A percentile compares a stretch with the other conserved stretches of the same genome.
Conservation (phyloP, 1,140 invertebrate genomes). For the Drosophila tsacasi region DNA sequence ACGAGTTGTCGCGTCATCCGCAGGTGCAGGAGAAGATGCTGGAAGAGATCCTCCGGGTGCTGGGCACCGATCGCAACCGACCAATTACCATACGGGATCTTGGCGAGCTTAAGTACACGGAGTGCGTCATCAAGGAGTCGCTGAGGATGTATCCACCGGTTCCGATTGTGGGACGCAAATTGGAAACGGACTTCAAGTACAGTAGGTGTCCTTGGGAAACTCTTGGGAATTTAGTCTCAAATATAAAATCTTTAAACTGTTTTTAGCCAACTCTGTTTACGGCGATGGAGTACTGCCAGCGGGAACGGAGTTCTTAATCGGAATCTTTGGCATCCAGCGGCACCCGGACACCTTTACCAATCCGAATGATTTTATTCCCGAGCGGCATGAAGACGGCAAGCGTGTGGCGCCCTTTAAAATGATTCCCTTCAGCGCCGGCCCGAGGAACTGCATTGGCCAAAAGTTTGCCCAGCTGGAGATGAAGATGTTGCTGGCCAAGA, state of each 20-base stretch:
- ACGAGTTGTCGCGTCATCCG: constrained; percentile 59
- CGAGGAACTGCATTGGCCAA: constrained; percentile 89
- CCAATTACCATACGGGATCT: constrained; percentile 86
- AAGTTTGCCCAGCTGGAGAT: constrained; percentile 82
- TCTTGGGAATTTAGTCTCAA: neutral
- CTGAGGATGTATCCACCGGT: constrained; percentile 89
- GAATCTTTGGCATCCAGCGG: constrained; percentile 70
- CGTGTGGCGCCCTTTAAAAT: constrained; percentile 86
- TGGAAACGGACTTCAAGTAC: constrained; percentile 88
- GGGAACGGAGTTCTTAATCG: constrained; percentile 63
- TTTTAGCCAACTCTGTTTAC: constrained; percentile 35
- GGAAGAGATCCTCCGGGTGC: constrained; percentile 79
- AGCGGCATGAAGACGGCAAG: constrained; percentile 86
- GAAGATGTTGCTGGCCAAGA: constrained; percentile 77
- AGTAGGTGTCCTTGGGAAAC: constrained; percentile 40
- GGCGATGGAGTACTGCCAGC: constrained; percentile 61
- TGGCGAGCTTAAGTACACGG: constrained; percentile 89
- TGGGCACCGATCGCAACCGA: constrained; percentile 82
- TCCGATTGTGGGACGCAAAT: constrained; percentile 86
- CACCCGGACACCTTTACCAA: constrained; percentile 29
- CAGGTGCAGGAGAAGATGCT: constrained; percentile 72
- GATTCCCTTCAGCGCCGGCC: constrained; percentile 90
- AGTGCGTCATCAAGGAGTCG: constrained; percentile 90
- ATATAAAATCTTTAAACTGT: too few species aligned
- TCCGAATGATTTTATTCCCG: constrained; percentile 87